Percentiles rank a stretch among this genome's conserved stretches.
phyloP scores from a whole-genome alignment of 2,113 vertebrate species.

The Turnix velox region DNA sequence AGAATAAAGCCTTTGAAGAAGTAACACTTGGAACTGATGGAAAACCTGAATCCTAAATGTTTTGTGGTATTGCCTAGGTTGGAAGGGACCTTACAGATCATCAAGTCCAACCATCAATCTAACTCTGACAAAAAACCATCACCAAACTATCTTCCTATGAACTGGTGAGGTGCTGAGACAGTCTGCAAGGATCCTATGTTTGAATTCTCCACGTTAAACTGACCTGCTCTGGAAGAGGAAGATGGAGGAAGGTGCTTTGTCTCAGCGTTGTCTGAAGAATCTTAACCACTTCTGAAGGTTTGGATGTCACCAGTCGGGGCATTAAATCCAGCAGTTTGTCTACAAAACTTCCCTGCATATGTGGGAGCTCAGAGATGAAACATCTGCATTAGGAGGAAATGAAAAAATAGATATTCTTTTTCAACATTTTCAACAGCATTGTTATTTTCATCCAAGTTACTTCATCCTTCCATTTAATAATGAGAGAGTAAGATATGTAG shows the following conservation, averaged over 20 bases:
- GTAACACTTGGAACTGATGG: neutral
- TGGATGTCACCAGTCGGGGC: conserved; percentile 89
- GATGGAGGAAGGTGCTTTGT: conserved; percentile 87
- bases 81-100: too few species aligned
- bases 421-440: neutral
- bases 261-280: conserved; percentile 90
- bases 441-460: neutral
- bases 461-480: neutral
- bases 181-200: neutral
- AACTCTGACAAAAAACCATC: too few species aligned
- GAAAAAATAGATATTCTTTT: neutral
- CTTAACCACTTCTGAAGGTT: conserved; percentile 88
- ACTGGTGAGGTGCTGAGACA: neutral
- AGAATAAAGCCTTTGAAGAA: neutral
- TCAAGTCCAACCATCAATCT: too few species aligned
- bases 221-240: conserved; percentile 89
- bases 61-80: neutral
- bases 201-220: neutral
- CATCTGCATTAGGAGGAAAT: conserved; percentile 68
- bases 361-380: conserved; percentile 87
- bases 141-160: too few species aligned
- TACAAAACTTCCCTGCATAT: conserved; percentile 92
- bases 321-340: conserved; percentile 91
- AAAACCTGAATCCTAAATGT: neutral
- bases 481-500: neutral